Evolutionary conservation across 1,140 invertebrate genomes (phyloP), one percentile per base, ranked within the genome.

Genomic region (Drosophila funebris): DNA sequence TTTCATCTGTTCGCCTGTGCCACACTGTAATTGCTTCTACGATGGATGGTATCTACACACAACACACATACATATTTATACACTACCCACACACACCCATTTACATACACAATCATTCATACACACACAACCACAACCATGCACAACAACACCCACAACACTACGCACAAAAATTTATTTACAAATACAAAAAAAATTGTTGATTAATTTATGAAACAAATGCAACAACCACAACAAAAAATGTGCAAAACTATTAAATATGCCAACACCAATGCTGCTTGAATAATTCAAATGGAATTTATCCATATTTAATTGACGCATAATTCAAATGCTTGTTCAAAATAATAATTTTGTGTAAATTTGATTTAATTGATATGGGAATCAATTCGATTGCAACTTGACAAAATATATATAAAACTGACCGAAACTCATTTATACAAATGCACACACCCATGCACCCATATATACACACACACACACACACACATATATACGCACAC

Each of bases 1-100:
- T 90, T 89, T 82, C 77, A 90, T 81, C 80, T 90, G 81, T 90
- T 84, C 78, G 89, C 89, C 74, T 78, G 75, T 73, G 77, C 66
- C 52, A 84, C 63, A 75, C 70, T 85, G 78, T 82, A 78, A 76
- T 77, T 85, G 75, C 82, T 90, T 90, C 89, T 83, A 78, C 90
- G 89, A 90, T 90, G 89, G 90, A 90, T 90, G 90, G 78, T 90
- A 70, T 60, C 50, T 61, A 77, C 48, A 78, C 60, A 56, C 43
- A 75, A 69, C 14, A 72, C 39, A 63, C 44, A 63, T 37, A 54
- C 66, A 58, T 39, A 70, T 41, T n/a, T 29, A 44, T 44, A 61
- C 60, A 43, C 56, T 48, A 44, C 37, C 68, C 44, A 36, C 36
- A 66, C 5, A 58, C 24, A 44, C 36, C n/a, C n/a, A n/a, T n/a